A percentile compares a stretch with the other conserved stretches of the same genome.
Conservation (phyloP, 1,140 invertebrate species). For the Papilio xuthus region DNA sequence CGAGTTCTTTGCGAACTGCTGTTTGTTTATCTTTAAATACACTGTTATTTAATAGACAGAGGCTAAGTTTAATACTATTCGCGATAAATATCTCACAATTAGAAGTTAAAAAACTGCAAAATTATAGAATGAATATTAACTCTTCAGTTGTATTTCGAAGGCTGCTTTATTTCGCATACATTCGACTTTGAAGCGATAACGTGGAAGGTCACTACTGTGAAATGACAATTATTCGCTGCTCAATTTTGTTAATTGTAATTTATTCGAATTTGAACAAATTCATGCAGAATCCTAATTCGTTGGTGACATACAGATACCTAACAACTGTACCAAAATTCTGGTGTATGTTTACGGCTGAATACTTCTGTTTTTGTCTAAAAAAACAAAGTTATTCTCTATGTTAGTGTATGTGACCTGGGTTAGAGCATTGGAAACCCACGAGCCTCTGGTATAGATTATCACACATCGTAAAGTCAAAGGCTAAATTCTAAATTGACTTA, state of each 20-base stretch:
- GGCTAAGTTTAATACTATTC: not conserved
- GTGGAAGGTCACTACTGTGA: not conserved
- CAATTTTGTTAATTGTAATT: not conserved
- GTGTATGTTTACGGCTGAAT: no score
- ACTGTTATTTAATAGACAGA: not conserved
- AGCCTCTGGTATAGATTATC: no score
- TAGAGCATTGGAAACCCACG: no score
- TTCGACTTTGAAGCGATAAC: constrained; percentile 8
- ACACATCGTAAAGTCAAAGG: no score
- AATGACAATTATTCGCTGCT: not conserved
- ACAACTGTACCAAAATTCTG: not conserved
- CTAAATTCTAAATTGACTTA: no score
- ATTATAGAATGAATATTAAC: not conserved
- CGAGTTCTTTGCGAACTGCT: not conserved
- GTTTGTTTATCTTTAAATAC: not conserved
- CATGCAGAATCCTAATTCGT: not conserved
- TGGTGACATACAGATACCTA: not conserved
- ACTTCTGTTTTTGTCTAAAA: no score
- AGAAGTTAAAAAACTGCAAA: not conserved
- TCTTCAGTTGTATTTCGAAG: not conserved
- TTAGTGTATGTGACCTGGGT: no score
- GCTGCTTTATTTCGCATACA: not conserved
- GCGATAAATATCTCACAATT: not conserved
- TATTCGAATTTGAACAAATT: not conserved
- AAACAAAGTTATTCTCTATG: no score